Evolutionary conservation across 2,888 invertebrate species (phyloP).

Genomic region (Polia nebulosa): DNA sequence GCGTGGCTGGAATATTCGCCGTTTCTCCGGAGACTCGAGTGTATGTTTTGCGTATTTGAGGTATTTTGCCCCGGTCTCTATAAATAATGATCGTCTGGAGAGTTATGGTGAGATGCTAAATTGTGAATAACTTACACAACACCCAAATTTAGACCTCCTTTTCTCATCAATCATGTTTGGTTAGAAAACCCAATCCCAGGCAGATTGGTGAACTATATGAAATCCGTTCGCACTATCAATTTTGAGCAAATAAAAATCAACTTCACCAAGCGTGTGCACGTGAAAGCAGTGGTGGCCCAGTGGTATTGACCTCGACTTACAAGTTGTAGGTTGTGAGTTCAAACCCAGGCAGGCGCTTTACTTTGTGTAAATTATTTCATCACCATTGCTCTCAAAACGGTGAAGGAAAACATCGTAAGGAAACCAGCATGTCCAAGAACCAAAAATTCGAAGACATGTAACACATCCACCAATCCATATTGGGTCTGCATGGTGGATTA

Average conservation of each 20-base stretch:
- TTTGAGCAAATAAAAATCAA: neutral
- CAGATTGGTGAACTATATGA: neutral
- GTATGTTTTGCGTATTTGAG: conserved; percentile 32
- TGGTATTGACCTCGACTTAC: too few species aligned
- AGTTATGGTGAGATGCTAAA: neutral
- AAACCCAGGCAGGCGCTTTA: too few species aligned
- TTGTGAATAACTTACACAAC: neutral
- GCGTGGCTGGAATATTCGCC: conserved; percentile 31
- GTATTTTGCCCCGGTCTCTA: conserved; percentile 17
- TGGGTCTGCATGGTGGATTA: too few species aligned
- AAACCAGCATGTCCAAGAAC: too few species aligned
- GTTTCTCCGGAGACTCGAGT: conserved; percentile 21
- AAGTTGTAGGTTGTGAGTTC: too few species aligned
- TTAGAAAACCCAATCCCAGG: neutral
- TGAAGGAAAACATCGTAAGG: too few species aligned
- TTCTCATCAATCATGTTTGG: neutral
- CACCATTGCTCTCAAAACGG: too few species aligned
- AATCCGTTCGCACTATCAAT: neutral
- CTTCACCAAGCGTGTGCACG: neutral
- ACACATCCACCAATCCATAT: too few species aligned
- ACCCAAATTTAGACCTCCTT: neutral
- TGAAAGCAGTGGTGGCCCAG: too few species aligned
- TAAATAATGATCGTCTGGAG: conserved; percentile 4
- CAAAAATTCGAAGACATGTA: too few species aligned
- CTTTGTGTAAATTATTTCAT: too few species aligned